Conservation (phyloP, 2,113 vertebrate genomes). For the Xenus cinereus region DNA sequence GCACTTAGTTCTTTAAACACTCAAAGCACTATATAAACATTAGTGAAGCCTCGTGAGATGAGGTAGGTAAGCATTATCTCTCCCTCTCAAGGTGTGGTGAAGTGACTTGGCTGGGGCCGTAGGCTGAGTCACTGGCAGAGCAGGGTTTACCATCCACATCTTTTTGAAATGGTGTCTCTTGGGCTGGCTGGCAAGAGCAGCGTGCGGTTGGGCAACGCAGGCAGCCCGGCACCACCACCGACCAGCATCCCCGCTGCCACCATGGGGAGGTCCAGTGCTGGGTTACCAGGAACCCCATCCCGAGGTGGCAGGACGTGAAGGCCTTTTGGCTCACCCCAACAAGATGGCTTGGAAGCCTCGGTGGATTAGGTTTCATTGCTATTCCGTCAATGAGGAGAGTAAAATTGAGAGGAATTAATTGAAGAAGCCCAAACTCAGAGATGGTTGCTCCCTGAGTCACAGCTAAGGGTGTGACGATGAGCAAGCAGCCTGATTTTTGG, state of each 20-base stretch:
- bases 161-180: slow-evolving; percentile 1
- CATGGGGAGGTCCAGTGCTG: neutral
- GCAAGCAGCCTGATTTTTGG: neutral
- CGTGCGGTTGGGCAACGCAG: neutral
- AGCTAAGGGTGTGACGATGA: neutral
- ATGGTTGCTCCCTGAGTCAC: neutral
- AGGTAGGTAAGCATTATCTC: slow-evolving; percentile 43
- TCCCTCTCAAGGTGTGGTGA: slow-evolving; percentile 50
- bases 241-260: neutral
- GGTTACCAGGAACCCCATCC: neutral
- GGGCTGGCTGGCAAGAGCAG: neutral
- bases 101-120: neutral
- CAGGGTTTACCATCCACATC: slow-evolving; percentile 5
- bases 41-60: slow-evolving; percentile 35
- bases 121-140: slow-evolving; percentile 46
- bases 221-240: neutral
- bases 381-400: neutral
- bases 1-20: slow-evolving; percentile 22
- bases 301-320: fast-evolving
- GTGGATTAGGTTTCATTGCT: neutral
- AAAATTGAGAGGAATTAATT: neutral
- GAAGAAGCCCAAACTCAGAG: neutral
- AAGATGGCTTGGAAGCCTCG: fast-evolving
- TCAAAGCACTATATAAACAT: slow-evolving; percentile 43
- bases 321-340: neutral